Percentiles rank a stretch among this genome's conserved stretches.
These are phyloP conservation scores for Sciurus niger DNA, from an alignment of 2,113 vertebrate species.

Conservation along the genomic window DNA sequence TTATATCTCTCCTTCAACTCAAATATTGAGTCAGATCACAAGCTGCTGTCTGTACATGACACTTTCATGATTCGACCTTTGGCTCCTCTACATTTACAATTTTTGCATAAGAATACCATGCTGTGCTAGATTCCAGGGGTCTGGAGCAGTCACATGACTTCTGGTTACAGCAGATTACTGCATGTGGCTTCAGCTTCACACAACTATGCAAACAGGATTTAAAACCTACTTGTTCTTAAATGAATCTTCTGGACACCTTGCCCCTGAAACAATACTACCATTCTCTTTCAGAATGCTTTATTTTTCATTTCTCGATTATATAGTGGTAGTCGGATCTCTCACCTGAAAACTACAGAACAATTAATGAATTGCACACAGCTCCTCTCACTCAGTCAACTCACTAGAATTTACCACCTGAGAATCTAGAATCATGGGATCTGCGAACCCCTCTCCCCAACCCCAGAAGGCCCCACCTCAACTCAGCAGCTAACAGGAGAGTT, in stretches of 20 bases:
- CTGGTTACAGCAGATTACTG: constrained; percentile 18
- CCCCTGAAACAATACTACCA: constrained; percentile 49
- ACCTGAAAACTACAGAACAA: constrained; percentile 42
- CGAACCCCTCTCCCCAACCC: background rate
- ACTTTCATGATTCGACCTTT: background rate
- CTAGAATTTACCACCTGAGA: constrained; percentile 63
- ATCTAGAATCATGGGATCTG: constrained; percentile 53
- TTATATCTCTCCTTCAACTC: constrained; percentile 1
- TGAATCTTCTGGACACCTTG: constrained; percentile 25
- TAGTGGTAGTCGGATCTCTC: background rate
- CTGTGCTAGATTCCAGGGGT: background rate
- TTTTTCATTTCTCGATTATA: background rate
- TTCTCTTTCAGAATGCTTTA: constrained; percentile 3
- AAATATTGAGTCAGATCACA: constrained; percentile 34
- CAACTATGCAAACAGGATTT: constrained; percentile 25
- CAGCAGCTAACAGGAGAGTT: constrained; percentile 64
- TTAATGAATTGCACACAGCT: constrained; percentile 28
- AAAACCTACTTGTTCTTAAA: constrained; percentile 50
- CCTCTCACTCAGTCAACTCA: constrained; percentile 53
- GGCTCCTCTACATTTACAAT: constrained; percentile 6
- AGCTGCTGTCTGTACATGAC: background rate
- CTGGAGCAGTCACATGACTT: constrained; percentile 63
- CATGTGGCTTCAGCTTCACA: constrained; percentile 45
- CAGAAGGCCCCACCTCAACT: constrained; percentile 61
- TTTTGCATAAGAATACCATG: constrained; percentile 28